Evolutionary conservation across 2,888 invertebrate genomes (phyloP).

Genomic region (Cryptus viduatorius): DNA sequence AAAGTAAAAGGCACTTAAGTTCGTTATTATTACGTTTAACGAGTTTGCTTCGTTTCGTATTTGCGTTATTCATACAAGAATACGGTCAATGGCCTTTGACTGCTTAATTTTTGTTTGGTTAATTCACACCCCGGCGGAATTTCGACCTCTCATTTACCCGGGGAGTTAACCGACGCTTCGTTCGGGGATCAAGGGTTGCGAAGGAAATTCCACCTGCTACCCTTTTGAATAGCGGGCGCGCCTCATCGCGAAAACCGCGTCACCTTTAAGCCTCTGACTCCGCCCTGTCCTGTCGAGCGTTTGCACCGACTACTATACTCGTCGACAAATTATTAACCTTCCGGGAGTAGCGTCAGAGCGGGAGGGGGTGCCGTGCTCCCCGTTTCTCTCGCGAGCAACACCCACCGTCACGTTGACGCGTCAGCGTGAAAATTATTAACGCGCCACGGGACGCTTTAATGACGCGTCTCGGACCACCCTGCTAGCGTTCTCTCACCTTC

Average conservation of each 20-base stretch:
- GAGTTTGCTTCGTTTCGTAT: background rate
- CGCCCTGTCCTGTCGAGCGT: constrained; percentile 32
- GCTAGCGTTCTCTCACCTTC: constrained; percentile 30
- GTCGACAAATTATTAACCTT: constrained; percentile 79
- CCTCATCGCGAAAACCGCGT: constrained; percentile 46
- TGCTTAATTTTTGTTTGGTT: constrained; percentile 37
- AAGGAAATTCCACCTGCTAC: constrained; percentile 54
- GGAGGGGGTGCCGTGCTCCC: background rate
- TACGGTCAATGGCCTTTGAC: constrained; percentile 3
- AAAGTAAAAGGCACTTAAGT: background rate
- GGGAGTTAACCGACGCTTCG: constrained; percentile 1
- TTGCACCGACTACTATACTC: constrained; percentile 58
- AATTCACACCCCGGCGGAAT: constrained; percentile 3
- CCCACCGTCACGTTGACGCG: constrained; percentile 59
- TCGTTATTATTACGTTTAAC: background rate
- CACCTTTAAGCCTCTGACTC: constrained; percentile 68
- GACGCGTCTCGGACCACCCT: constrained; percentile 67
- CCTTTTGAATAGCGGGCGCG: constrained; percentile 21
- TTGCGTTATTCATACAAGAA: background rate
- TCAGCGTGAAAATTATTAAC: constrained; percentile 78
- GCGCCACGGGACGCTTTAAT: constrained; percentile 78
- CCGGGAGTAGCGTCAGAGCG: constrained; percentile 64
- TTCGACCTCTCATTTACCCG: constrained; percentile 29
- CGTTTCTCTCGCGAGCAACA: constrained; percentile 22
- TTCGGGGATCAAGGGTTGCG: constrained; percentile 6